These are phyloP conservation scores for Cheirogaleus major DNA, from an alignment of 2,797 vertebrate genomes.

Conservation along the genomic window DNA sequence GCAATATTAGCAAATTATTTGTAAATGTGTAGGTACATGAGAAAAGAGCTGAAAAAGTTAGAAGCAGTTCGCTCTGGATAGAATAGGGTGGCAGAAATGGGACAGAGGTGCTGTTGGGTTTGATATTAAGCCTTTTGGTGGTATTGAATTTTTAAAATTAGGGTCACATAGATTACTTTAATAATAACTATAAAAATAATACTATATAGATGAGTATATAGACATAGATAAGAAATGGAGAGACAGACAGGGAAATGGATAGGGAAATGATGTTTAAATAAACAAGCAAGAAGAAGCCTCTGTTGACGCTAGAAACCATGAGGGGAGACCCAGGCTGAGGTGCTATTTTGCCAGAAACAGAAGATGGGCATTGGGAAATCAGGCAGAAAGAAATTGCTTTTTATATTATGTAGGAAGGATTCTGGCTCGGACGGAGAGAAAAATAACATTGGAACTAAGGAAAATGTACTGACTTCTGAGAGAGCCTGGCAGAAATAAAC, in stretches of 20 bases:
- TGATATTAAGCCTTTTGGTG: background rate
- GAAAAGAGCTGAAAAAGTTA: background rate
- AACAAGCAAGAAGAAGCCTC: background rate
- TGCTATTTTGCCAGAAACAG: background rate
- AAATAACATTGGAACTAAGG: background rate
- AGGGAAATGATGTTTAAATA: background rate
- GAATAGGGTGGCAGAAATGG: background rate
- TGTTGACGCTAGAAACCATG: background rate
- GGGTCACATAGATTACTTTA: background rate
- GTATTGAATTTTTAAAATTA: background rate
- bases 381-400: slow-evolving; percentile 1
- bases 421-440: slow-evolving; percentile 14
- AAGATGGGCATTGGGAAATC: background rate
- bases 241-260: background rate
- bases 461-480: background rate
- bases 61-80: background rate
- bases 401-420: background rate
- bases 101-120: background rate
- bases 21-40: background rate
- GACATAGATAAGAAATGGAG: background rate
- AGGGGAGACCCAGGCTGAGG: background rate
- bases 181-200: background rate
- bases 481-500: background rate
- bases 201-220: background rate
- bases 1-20: background rate